Percentiles rank a stretch among this genome's conserved stretches.
These are phyloP conservation scores for Alosa sapidissima DNA, from an alignment of 2,797 vertebrate species.

Conservation along the genomic window DNA sequence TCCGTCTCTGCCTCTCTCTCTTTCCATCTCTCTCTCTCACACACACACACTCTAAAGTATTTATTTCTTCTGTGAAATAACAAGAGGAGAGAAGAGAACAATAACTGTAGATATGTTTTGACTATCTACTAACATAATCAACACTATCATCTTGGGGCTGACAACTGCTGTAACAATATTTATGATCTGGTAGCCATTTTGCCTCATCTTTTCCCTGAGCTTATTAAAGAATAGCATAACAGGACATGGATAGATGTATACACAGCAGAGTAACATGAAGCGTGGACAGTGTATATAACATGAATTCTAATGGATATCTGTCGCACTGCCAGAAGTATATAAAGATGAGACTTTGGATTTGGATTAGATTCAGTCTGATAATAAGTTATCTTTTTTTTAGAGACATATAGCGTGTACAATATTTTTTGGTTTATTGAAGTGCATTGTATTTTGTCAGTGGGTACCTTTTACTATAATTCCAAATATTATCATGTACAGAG, in stretches of 20 bases:
- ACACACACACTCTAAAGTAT: constrained; percentile 27
- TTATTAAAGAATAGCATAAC: constrained; percentile 23
- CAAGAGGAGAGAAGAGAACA: constrained; percentile 43
- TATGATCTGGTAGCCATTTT: constrained; percentile 32
- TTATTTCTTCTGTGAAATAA: constrained; percentile 49
- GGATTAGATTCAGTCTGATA: not conserved
- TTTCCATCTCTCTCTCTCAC: not conserved
- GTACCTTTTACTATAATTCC: too few species aligned
- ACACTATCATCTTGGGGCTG: constrained; percentile 17
- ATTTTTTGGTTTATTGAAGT: too few species aligned
- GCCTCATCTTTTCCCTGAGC: not conserved
- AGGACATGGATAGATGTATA: not conserved
- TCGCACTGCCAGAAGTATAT: not conserved
- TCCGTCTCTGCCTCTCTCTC: not conserved
- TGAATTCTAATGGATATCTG: not conserved
- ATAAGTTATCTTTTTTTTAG: too few species aligned
- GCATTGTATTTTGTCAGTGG: too few species aligned
- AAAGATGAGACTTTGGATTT: not conserved
- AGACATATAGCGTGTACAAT: too few species aligned
- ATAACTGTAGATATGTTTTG: constrained; percentile 50
- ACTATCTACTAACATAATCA: constrained; percentile 12
- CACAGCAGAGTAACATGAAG: not conserved
- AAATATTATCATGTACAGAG: too few species aligned
- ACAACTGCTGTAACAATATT: constrained; percentile 46
- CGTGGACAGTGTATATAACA: not conserved